Evolutionary conservation across 92 coral and sea anemone species (phyloP), one percentile per base, ranked within the genome.

Genomic region (Porites cylindrica): DNA sequence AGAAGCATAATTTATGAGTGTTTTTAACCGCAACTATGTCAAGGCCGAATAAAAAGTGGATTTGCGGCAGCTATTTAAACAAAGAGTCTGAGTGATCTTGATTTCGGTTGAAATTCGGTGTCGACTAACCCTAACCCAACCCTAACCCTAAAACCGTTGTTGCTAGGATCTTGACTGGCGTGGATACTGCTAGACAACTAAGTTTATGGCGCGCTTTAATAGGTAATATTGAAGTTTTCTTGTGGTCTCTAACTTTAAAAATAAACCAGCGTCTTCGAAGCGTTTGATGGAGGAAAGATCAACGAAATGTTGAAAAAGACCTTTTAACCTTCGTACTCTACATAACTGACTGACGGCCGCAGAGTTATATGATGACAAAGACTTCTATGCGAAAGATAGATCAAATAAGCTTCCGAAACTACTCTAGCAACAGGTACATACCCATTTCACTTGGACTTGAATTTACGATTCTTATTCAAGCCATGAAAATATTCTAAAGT

Each of bases 61-160:
- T 69, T 1, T 70, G 69, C 77, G 78, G 78, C 17, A 72, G 53
- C 76, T 51, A 16, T 26, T 17, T n/a, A 10, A 56, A 56, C 61
- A 56, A 56, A 56, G 61, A 56, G 61, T 38, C 58, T 20, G 38
- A n/a, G 13, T 3, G 14, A 24, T 68, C 32, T n/a, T 2, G 0
- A 10, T 54, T 56, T 60, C 81, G 70, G 77, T 71, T 17, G n/a
- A 70, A 54, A 70, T 70, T 19, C 58, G 43, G 38, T 21, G 85
- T 38, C 47, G 47, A 38, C 47, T 38, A 38, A 38, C 47, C 47
- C 47, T 38, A 4, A 38, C 47, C 47, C 47, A 38, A 38, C 47
- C 47, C 47, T 38, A 38, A 38, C 4, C 47, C 47, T 0, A 38
- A 74, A n/a, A 19, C 43, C 56, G 53, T 68, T 19, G 19, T 51